Evolutionary conservation across 2,888 invertebrate genomes (phyloP), one percentile per base, ranked within the genome.

Genomic region (Noctuana brunneofusca): DNA sequence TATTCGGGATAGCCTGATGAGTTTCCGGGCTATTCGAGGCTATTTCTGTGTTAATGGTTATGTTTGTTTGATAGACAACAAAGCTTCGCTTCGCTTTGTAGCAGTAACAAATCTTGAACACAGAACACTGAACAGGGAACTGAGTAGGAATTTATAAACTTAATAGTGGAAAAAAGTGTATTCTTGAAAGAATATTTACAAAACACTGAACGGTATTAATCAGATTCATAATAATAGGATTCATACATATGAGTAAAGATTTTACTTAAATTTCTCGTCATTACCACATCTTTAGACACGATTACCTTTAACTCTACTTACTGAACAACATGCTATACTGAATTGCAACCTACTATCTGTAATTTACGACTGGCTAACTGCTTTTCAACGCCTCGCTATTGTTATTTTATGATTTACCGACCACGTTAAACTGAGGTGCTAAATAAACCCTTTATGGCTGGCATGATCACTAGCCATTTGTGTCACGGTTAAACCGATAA

Each of bases 51-150:
- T 43, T 43, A 43, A 43, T 43, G 18, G 43, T 43, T 43, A 3
- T 43, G 43, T 43, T 43, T 43, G 43, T 43, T 43, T 43, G 43
- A 43, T 18, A 43, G 43, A 43, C 43, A 43, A 43, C 43, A 43
- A 43, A 43, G 43, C 18, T 43, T 18, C 9, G 14, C 43, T 6
- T 11, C 6, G 43, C 43, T 43, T 43, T 43, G 43, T 43, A 43
- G 18, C 43, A 18, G 43, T 18, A 18, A 18, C 18, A 43, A 43
- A 43, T 43, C 43, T 43, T 43, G n/a, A 43, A 43, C 3, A 18
- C 43, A 43, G 16, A 43, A 18, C 18, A n/a, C 43, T 43, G 9
- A 18, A 18, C 1, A 18, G 18, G 18, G 18, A 16, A n/a, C 43
- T 43, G 9, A 18, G 43, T 2, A 18, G 18, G 18, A 43, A 16